Evolutionary conservation across 2,113 vertebrate genomes (phyloP).

Genomic region (Casuarius casuarius): DNA sequence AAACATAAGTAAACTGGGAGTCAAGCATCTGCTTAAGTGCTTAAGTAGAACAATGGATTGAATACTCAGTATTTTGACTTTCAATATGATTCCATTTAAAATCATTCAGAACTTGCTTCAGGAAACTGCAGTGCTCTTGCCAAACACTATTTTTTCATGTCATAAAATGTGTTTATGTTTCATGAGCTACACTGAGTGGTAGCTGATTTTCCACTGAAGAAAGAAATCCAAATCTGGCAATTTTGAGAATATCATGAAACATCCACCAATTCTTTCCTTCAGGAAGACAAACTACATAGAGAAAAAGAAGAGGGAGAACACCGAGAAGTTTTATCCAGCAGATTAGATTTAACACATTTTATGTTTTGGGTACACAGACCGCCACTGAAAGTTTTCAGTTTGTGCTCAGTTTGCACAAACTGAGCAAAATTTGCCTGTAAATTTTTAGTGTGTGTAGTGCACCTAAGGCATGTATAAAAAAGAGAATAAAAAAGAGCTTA

Average conservation of each 20-base stretch:
- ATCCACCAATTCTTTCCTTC: background rate
- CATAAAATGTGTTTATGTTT: background rate
- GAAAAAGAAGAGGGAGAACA: background rate
- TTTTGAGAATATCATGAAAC: background rate
- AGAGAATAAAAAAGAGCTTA: background rate
- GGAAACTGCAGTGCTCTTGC: background rate
- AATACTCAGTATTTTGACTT: background rate
- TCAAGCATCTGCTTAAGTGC: background rate
- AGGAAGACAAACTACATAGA: background rate
- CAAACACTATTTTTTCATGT: background rate
- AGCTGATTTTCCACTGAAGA: background rate
- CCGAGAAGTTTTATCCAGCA: background rate
- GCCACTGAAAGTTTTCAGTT: background rate
- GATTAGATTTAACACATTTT: background rate
- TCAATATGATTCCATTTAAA: background rate
- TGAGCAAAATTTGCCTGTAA: background rate
- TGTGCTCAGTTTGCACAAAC: background rate
- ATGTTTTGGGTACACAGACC: background rate
- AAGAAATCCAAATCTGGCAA: background rate
- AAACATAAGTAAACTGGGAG: background rate
- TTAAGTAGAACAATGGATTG: background rate
- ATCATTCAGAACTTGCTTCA: background rate
- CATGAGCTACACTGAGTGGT: background rate
- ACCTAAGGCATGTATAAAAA: background rate
- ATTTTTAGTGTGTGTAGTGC: background rate